phyloP scores from a whole-genome alignment of 2,113 vertebrate genomes.

The Brachyhypopomus occidentalis region DNA sequence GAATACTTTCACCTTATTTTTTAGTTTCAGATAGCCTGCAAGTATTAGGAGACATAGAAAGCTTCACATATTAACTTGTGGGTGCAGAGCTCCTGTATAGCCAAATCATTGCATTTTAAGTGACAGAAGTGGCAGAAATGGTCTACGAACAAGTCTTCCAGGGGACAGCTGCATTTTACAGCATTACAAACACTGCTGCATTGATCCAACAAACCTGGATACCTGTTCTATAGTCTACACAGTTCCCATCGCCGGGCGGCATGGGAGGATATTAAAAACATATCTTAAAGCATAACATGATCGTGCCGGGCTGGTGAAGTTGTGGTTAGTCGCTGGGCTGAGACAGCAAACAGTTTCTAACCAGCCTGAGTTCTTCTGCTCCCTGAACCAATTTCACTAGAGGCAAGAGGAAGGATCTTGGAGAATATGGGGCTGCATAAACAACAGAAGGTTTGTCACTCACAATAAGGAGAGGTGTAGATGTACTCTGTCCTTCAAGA shows the following conservation, averaged over 20 bases:
- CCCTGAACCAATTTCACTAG: slow-evolving; percentile 36
- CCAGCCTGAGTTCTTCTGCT: slow-evolving; percentile 22
- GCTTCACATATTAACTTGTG: neutral
- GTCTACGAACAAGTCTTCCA: slow-evolving; percentile 15
- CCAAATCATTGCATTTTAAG: neutral
- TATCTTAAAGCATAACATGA: slow-evolving; percentile 13
- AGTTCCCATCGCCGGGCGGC: neutral
- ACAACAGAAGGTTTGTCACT: slow-evolving; percentile 60
- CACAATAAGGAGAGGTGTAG: slow-evolving; percentile 62
- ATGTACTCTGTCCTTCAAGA: slow-evolving; percentile 58
- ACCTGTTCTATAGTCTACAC: neutral
- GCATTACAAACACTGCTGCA: slow-evolving; percentile 19
- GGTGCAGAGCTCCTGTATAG: neutral
- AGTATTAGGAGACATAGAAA: neutral
- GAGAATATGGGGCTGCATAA: slow-evolving; percentile 55
- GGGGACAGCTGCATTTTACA: slow-evolving; percentile 12
- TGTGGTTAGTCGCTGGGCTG: slow-evolving; percentile 28
- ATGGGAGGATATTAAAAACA: slow-evolving; percentile 32
- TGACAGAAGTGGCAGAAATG: slow-evolving; percentile 12
- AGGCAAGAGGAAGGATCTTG: slow-evolving; percentile 27
- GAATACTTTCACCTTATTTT: no score
- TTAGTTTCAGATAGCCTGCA: neutral
- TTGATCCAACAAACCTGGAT: slow-evolving; percentile 14
- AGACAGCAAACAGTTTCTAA: slow-evolving; percentile 18
- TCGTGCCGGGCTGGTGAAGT: slow-evolving; percentile 11